phyloP scores from a whole-genome alignment of 2,888 invertebrate species.

The Andrena dorsata region DNA sequence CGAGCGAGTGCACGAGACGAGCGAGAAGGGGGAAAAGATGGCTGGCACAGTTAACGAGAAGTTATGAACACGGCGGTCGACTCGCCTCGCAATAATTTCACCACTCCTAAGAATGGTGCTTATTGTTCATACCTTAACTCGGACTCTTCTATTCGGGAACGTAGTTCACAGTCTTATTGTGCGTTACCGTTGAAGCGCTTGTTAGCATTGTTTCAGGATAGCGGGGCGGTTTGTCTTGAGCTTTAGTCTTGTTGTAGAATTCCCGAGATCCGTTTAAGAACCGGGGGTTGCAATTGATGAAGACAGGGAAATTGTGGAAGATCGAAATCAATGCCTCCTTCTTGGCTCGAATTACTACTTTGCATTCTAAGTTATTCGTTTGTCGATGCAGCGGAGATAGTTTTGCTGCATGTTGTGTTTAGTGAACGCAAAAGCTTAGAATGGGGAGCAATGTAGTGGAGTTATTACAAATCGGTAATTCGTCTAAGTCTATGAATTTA shows the following conservation, averaged over 20 bases:
- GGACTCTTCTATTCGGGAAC: slow-evolving; percentile 20
- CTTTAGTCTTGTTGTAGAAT: too few relatives aligned
- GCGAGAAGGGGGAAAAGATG: slow-evolving; percentile 26
- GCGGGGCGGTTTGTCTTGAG: background rate
- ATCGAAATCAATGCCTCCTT: background rate
- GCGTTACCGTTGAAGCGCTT: slow-evolving; percentile 10
- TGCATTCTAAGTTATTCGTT: too few relatives aligned
- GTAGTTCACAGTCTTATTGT: slow-evolving; percentile 3
- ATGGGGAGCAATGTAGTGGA: too few relatives aligned
- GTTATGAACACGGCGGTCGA: slow-evolving; percentile 61
- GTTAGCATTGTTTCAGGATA: slow-evolving; percentile 21
- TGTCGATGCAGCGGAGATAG: too few relatives aligned
- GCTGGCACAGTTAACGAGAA: slow-evolving; percentile 65
- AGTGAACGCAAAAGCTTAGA: too few relatives aligned
- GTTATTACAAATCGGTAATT: too few relatives aligned
- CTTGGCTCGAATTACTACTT: background rate
- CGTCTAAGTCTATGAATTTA: too few relatives aligned
- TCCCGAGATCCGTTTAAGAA: background rate
- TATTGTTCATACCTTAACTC: slow-evolving; percentile 40
- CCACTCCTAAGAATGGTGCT: slow-evolving; percentile 37
- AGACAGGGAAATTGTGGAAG: background rate
- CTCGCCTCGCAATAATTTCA: slow-evolving; percentile 52
- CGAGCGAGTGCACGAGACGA: background rate
- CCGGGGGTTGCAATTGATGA: background rate
- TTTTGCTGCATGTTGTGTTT: too few relatives aligned